Evolutionary conservation across 2,797 vertebrate genomes (phyloP), one percentile per base, ranked within the genome.

Genomic region (Bufotes viridis): DNA sequence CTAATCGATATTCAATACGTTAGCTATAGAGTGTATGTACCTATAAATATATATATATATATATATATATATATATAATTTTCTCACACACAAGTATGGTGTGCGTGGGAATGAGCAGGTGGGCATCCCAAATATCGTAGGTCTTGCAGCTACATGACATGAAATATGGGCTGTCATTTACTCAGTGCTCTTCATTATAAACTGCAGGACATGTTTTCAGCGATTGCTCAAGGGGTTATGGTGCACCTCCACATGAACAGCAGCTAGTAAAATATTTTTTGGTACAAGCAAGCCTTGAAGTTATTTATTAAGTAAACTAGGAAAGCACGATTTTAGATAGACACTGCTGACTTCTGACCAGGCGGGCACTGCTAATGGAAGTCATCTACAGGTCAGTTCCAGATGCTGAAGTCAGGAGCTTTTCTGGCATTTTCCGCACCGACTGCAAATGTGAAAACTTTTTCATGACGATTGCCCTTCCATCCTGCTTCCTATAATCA

Each of bases 101-200:
- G 24, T 81, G 42, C 58, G 58, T 75, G 82, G 82, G 24, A 78
- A 60, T 26, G 24, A 74, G 63, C 55, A 85, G 49, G 72, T 75
- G 72, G 42, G 84, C 65, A 88, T 85, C 82, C 83, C 24, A 65
- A 85, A 70, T 29, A 81, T 85, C 76, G 74, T 9, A 24, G 24
- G 24, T 85, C 87, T 51, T 85, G 82, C 75, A 85, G 82, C 65
- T 72, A 88, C 76, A 84, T 80, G 82, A 82, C 60, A 88, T 26
- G 15, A 75, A 22, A 55, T 18, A n/a, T 76, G 57, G 79, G 51
- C 17, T 86, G 83, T 89, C 67, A 85, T 81, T 61, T 76, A 58
- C 51, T 42, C 29, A 7, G 80, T 76, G 20, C 26, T 87, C 42
- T 76, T 55, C 60, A 49, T 53, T 81, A 74, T 85, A 53, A 85